Evolutionary conservation across 2,797 vertebrate genomes (phyloP).

Genomic region (Xiphorhynchus erythropygius): DNA sequence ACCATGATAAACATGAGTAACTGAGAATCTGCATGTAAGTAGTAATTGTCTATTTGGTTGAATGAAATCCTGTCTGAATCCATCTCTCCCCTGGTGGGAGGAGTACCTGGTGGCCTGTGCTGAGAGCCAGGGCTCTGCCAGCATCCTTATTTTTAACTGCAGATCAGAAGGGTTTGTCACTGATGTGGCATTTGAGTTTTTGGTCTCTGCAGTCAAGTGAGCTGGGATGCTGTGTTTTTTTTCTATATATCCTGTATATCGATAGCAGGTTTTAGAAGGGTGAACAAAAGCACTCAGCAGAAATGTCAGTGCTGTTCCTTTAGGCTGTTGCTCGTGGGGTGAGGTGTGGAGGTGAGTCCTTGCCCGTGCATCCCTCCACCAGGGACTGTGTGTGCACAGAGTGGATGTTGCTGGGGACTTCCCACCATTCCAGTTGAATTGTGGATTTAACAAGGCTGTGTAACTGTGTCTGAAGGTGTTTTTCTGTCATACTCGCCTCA

Average conservation of each 20-base stretch:
- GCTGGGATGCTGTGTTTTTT: accelerated
- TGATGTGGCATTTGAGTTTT: accelerated
- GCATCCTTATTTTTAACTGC: neutral
- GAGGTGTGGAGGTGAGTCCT: neutral
- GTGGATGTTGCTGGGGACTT: accelerated
- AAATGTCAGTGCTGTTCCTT: accelerated
- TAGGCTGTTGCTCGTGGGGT: neutral
- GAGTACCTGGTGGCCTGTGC: neutral
- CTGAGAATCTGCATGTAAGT: neutral
- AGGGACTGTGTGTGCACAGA: accelerated
- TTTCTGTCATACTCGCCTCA: accelerated
- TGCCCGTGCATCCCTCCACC: neutral
- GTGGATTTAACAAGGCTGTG: neutral
- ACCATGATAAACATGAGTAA: neutral
- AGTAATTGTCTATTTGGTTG: neutral
- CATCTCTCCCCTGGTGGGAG: neutral
- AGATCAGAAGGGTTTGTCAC: neutral
- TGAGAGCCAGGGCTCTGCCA: neutral
- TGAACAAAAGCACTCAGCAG: neutral
- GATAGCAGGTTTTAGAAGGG: neutral
- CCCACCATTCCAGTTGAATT: accelerated
- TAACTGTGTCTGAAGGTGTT: neutral
- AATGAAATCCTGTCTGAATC: neutral
- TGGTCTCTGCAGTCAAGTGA: accelerated
- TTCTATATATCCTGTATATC: neutral